Percentiles rank a stretch among this genome's conserved stretches.
Conservation (phyloP, 2,888 invertebrate species). For the Melinopterus prodromus region DNA sequence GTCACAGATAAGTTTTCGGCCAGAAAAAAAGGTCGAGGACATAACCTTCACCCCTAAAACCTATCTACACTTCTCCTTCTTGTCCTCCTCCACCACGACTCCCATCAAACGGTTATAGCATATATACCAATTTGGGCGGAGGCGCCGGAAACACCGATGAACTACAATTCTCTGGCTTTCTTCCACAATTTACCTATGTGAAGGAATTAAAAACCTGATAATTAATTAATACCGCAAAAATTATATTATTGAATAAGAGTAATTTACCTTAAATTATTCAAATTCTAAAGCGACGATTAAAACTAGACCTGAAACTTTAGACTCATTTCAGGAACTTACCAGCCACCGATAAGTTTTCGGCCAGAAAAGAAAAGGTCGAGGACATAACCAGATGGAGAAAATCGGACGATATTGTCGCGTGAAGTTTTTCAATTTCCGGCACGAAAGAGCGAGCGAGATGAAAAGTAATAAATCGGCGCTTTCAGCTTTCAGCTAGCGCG, state of each 20-base stretch:
- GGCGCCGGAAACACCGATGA: neutral
- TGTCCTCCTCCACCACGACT: too few species aligned
- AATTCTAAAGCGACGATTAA: neutral
- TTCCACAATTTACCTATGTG: too few species aligned
- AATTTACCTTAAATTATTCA: neutral
- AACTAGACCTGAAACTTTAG: neutral
- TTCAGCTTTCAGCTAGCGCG: neutral
- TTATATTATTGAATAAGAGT: too few species aligned
- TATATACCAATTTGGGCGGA: neutral
- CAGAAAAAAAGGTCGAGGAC: constrained; percentile 9
- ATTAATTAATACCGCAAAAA: too few species aligned
- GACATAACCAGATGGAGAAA: neutral
- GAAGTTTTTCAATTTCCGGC: constrained; percentile 25
- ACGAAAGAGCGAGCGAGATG: neutral
- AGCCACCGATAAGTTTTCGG: neutral
- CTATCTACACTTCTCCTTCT: too few species aligned
- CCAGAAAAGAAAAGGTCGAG: constrained; percentile 8
- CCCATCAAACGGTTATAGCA: too few species aligned
- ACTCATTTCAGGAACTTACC: neutral
- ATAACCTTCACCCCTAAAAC: neutral
- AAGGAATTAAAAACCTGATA: too few species aligned
- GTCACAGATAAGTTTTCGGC: neutral
- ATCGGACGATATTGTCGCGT: constrained; percentile 14
- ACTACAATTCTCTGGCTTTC: too few species aligned
- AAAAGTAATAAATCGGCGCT: constrained; percentile 22